phyloP scores from a whole-genome alignment of 2,113 vertebrate genomes.

The Erythrolamprus reginae region DNA sequence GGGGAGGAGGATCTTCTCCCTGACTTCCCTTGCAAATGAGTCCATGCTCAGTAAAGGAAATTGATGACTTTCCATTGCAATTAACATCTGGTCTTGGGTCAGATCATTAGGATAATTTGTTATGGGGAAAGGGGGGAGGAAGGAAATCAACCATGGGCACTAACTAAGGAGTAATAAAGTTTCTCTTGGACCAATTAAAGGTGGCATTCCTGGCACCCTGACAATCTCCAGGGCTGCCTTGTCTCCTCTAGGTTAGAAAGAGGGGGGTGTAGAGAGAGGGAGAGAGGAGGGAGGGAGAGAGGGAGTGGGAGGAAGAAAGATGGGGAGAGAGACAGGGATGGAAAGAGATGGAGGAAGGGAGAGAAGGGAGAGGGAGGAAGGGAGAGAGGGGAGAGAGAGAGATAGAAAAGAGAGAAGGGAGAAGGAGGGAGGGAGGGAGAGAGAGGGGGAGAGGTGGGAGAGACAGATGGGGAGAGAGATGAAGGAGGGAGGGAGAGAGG shows the following conservation, averaged over 20 bases:
- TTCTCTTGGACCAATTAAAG: constrained; percentile 71
- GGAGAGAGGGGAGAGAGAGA: background rate
- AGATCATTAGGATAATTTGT: constrained; percentile 80
- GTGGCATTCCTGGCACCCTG: constrained; percentile 47
- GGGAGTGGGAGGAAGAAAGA: constrained; percentile 31
- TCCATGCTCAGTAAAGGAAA: constrained; percentile 76
- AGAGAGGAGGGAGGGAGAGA: constrained; percentile 41
- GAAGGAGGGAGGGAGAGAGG: no score
- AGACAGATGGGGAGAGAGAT: no score
- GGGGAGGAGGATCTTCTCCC: constrained; percentile 63
- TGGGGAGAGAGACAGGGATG: constrained; percentile 17
- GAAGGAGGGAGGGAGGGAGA: no score
- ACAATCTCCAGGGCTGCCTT: background rate
- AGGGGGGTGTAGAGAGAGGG: constrained; percentile 40
- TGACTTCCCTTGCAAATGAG: constrained; percentile 71
- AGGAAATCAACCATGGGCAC: constrained; percentile 47
- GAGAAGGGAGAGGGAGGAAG: background rate
- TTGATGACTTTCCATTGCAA: constrained; percentile 82
- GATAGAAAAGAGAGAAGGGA: background rate
- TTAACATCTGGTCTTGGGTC: constrained; percentile 80
- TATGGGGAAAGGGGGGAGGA: constrained; percentile 60
- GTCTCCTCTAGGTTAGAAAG: constrained; percentile 30
- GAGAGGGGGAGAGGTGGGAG: no score
- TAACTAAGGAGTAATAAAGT: constrained; percentile 70
- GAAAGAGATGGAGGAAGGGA: background rate